A percentile compares a stretch with the other conserved stretches of the same genome.
These are phyloP conservation scores for Leptoteleia sp. DNA, from an alignment of 1,140 invertebrate species.

Conservation along the genomic window DNA sequence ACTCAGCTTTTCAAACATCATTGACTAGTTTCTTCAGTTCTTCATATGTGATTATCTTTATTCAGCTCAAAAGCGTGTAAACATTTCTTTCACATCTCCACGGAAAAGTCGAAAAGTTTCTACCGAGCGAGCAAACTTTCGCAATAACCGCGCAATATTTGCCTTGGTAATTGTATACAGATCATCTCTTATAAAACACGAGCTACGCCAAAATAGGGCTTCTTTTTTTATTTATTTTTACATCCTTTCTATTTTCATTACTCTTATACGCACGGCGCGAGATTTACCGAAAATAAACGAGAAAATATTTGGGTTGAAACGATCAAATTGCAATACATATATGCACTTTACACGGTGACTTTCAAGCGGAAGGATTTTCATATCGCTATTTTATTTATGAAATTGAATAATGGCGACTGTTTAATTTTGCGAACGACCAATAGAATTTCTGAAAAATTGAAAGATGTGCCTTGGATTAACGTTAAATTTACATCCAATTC, in stretches of 20 bases:
- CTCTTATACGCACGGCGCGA: background rate
- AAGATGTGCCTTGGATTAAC: background rate
- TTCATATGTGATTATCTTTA: constrained; percentile 12
- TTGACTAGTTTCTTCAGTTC: constrained; percentile 18
- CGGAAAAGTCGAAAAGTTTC: constrained; percentile 1
- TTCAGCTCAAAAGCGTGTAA: constrained; percentile 6
- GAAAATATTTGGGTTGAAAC: background rate
- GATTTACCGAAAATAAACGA: background rate
- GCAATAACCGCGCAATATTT: constrained; percentile 22
- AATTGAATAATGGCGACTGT: too few species aligned
- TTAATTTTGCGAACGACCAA: too few species aligned
- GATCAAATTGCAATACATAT: background rate
- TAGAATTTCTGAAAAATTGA: background rate
- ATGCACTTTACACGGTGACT: too few species aligned
- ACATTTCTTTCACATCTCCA: constrained; percentile 8
- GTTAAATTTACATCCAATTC: constrained; percentile 1
- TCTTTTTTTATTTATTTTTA: too few species aligned
- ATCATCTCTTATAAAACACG: constrained; percentile 5
- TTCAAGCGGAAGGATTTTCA: too few species aligned
- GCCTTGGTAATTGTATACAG: constrained; percentile 14
- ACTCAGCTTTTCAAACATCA: constrained; percentile 7
- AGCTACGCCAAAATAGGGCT: constrained; percentile 6
- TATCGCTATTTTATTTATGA: too few species aligned
- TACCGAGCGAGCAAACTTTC: constrained; percentile 4
- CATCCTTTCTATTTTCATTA: constrained; percentile 2